A percentile compares a stretch with the other conserved stretches of the same genome.
Conservation (phyloP, 2,888 invertebrate genomes). For the Synergus gifuensis region DNA sequence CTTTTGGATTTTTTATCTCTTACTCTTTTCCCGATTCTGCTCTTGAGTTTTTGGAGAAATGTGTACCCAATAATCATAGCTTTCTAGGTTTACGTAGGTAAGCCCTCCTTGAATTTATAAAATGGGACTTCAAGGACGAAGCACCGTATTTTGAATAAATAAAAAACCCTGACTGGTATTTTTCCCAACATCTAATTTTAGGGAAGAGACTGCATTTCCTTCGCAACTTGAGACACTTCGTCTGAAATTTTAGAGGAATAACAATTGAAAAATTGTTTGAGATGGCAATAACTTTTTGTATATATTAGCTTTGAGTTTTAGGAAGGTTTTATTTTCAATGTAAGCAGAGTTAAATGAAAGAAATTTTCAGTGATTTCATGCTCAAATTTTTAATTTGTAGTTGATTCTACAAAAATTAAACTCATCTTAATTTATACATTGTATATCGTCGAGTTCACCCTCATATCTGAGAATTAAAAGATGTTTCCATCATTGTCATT, state of each 20-base stretch:
- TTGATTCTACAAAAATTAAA: neutral
- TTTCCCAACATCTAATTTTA: neutral
- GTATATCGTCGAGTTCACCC: neutral
- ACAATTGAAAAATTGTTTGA: neutral
- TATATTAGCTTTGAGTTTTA: neutral
- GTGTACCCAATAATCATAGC: neutral
- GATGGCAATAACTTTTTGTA: no score
- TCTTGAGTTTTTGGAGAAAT: neutral
- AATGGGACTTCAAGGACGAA: neutral
- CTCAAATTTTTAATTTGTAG: neutral
- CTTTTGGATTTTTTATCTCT: constrained; percentile 13
- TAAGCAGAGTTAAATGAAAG: neutral
- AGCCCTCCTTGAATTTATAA: constrained; percentile 25
- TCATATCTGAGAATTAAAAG: neutral
- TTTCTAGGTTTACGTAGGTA: constrained; percentile 7
- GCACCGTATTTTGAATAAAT: constrained; percentile 7
- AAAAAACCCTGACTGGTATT: neutral
- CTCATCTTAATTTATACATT: neutral
- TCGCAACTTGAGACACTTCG: neutral
- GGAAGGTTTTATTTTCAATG: neutral
- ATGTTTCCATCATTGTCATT: neutral
- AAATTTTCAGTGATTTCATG: neutral
- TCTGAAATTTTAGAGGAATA: neutral
- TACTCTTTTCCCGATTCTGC: neutral
- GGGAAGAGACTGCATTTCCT: neutral